Percentiles rank a stretch among this genome's conserved stretches.
These are phyloP conservation scores for Galeruca laticollis DNA, from an alignment of 2,888 invertebrate genomes.

Conservation along the genomic window DNA sequence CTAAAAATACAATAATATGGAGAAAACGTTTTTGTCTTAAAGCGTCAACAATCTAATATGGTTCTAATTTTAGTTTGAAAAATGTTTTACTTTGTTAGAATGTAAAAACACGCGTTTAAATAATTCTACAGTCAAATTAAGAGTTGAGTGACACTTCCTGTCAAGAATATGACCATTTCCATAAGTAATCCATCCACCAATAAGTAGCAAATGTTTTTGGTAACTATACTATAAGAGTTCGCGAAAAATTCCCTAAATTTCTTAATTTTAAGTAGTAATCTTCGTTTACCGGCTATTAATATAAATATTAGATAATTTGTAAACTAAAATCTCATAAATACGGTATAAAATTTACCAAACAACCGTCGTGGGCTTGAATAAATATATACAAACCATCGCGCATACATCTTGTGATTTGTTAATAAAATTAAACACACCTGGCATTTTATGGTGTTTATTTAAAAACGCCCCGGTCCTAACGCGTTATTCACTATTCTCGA, in stretches of 20 bases:
- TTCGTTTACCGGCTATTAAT: not conserved
- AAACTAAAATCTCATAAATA: not conserved
- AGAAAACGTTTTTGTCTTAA: not conserved
- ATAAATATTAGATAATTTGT: not conserved
- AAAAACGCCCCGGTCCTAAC: conserved; percentile 6
- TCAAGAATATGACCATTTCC: too few species aligned
- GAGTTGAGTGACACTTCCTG: conserved; percentile 1
- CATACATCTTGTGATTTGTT: not conserved
- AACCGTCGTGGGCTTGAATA: not conserved
- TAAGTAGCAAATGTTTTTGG: too few species aligned
- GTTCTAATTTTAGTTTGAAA: not conserved
- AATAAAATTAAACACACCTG: conserved; percentile 10
- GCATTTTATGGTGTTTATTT: conserved; percentile 16
- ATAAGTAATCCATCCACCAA: too few species aligned
- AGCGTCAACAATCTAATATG: conserved; percentile 3
- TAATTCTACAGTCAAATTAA: not conserved
- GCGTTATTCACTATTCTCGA: conserved; percentile 12
- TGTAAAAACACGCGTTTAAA: not conserved
- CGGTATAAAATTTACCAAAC: not conserved
- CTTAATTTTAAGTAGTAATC: not conserved
- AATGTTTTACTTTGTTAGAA: not conserved
- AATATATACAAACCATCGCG: not conserved
- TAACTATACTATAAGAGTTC: too few species aligned
- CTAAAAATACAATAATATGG: not conserved
- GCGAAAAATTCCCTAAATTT: too few species aligned